Percentiles rank a stretch among this genome's conserved stretches.
These are phyloP conservation scores for Anthonomus grandis DNA, from an alignment of 1,140 invertebrate genomes.

Conservation along the genomic window DNA sequence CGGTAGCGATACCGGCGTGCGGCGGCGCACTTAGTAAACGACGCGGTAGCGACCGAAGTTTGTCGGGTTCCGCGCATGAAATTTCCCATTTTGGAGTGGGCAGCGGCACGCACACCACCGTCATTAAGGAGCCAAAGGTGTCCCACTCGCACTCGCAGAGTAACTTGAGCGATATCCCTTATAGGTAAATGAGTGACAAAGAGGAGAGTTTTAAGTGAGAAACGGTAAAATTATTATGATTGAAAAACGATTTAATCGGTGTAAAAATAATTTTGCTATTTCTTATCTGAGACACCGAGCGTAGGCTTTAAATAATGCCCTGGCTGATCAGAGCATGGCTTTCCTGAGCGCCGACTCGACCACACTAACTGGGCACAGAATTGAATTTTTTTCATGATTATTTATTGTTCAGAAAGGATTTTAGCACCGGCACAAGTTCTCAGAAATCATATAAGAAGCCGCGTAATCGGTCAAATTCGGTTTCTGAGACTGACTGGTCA, in stretches of 20 bases:
- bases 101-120: not conserved
- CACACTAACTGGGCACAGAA: not conserved
- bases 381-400: not conserved
- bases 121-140: conserved; percentile 57
- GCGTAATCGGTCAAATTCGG: no score
- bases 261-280: no score
- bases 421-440: no score
- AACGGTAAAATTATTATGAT: not conserved
- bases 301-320: conserved; percentile 17
- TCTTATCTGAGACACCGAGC: not conserved
- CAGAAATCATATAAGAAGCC: no score
- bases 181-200: conserved; percentile 66
- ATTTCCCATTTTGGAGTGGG: conserved; percentile 64
- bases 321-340: conserved; percentile 25
- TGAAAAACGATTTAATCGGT: not conserved
- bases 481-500: no score
- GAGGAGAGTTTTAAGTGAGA: not conserved
- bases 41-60: conserved; percentile 74
- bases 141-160: conserved; percentile 77
- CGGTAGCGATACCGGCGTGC: conserved; percentile 41
- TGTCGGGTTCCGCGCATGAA: conserved; percentile 78
- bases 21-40: conserved; percentile 55
- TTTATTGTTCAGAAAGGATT: not conserved
- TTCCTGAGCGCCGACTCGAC: conserved; percentile 9
- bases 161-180: conserved; percentile 74